Conservation (phyloP, 92 coral and sea anemone genomes). For the Micromussa lordhowensis region DNA sequence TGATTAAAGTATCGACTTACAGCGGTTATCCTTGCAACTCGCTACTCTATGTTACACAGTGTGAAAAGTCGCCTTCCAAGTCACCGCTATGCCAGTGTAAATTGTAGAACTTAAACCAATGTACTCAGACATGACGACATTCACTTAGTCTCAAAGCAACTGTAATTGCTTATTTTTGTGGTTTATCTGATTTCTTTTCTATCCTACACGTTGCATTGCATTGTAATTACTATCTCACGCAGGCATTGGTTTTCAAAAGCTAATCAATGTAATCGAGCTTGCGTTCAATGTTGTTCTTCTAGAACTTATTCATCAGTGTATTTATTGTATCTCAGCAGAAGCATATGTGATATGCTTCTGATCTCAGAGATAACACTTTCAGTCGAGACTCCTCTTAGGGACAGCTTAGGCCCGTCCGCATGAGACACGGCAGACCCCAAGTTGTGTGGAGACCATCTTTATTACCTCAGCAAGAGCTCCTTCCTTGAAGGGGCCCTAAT, state of each 20-base stretch:
- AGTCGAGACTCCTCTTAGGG: conserved; percentile 1
- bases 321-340: background rate
- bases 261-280: background rate
- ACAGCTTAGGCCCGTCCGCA: background rate
- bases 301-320: background rate
- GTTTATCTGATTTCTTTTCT: background rate
- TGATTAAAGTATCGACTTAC: background rate
- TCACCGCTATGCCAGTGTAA: background rate
- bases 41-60: background rate
- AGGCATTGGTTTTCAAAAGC: background rate
- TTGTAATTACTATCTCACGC: background rate
- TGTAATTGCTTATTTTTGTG: background rate
- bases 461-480: background rate
- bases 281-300: background rate
- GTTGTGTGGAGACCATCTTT: background rate
- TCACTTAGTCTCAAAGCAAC: background rate
- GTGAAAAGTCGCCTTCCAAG: background rate
- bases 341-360: too few relatives aligned
- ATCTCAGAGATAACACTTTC: background rate
- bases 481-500: background rate
- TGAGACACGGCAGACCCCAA: too few relatives aligned
- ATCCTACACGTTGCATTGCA: background rate
- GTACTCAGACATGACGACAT: background rate
- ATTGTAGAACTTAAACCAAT: background rate
- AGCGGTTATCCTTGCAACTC: background rate